Percentiles rank a stretch among this genome's conserved stretches.
Evolutionary conservation across 2,888 invertebrate genomes (phyloP).

Genomic region (Sphaerophoria taeniata): DNA sequence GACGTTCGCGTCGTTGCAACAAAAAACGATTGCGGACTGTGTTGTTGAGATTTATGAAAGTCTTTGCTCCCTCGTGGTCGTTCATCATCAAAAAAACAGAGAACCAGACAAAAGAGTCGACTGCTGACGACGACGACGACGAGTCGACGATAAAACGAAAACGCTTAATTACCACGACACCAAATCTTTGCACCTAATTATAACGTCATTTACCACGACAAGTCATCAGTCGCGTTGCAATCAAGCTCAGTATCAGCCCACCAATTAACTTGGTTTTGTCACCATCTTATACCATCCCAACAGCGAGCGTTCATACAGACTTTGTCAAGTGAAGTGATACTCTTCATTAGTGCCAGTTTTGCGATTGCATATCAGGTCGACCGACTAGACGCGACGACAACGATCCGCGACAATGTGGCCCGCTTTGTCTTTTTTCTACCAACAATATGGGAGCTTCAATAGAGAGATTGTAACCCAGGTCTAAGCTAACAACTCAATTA

Average conservation of each 20-base stretch:
- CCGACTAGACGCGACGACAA: not conserved
- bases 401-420: not conserved
- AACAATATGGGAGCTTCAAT: not conserved
- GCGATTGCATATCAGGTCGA: conserved; percentile 69
- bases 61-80: conserved; percentile 23
- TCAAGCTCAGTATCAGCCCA: conserved; percentile 61
- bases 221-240: conserved; percentile 40
- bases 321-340: conserved; percentile 63
- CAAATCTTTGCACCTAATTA: conserved; percentile 74
- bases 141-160: not conserved
- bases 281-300: conserved; percentile 41
- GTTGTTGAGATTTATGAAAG: conserved; percentile 67
- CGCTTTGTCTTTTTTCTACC: conserved; percentile 2
- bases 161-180: conserved; percentile 72
- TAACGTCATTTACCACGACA: conserved; percentile 61
- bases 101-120: too few relatives aligned
- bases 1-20: not conserved
- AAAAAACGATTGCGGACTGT: not conserved
- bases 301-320: conserved; percentile 21
- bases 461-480: conserved; percentile 1
- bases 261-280: conserved; percentile 74
- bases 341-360: conserved; percentile 68
- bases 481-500: conserved; percentile 80
- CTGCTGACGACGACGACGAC: not conserved
- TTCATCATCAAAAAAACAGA: not conserved